These are phyloP conservation scores for Cheilosia impressa DNA, from an alignment of 2,888 invertebrate genomes.

Conservation along the genomic window DNA sequence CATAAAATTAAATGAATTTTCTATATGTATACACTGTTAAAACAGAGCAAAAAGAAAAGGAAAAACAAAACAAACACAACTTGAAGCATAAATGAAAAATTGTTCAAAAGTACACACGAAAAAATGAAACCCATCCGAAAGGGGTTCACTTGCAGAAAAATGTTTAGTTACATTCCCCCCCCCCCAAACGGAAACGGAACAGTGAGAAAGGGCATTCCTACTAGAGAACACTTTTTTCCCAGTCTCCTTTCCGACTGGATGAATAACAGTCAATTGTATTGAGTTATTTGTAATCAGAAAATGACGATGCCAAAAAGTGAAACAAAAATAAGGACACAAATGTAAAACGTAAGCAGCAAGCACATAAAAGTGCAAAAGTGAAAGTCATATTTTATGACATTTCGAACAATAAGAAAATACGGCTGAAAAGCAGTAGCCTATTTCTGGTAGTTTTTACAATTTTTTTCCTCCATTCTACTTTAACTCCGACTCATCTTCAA, in stretches of 20 bases:
- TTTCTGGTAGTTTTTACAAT: constrained; percentile 66
- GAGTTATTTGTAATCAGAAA: constrained; percentile 74
- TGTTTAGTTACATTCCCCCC: constrained; percentile 38
- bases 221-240: constrained; percentile 1
- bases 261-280: constrained; percentile 70
- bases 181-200: not conserved
- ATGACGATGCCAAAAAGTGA: constrained; percentile 58
- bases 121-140: constrained; percentile 21
- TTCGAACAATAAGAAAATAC: constrained; percentile 20
- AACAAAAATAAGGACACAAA: constrained; percentile 42
- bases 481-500: constrained; percentile 74
- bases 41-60: constrained; percentile 13
- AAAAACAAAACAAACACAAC: constrained; percentile 57
- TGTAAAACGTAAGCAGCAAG: constrained; percentile 31
- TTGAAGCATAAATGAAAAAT: constrained; percentile 69
- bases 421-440: constrained; percentile 30
- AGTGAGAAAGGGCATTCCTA: constrained; percentile 16
- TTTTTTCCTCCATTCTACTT: constrained; percentile 42
- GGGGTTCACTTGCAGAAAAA: constrained; percentile 3
- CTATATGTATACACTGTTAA: constrained; percentile 30
- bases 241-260: constrained; percentile 44
- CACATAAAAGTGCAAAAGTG: constrained; percentile 54
- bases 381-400: constrained; percentile 74
- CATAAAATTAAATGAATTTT: constrained; percentile 75
- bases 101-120: constrained; percentile 32